phyloP scores from a whole-genome alignment of 2,888 invertebrate genomes.

The Autographa gamma region DNA sequence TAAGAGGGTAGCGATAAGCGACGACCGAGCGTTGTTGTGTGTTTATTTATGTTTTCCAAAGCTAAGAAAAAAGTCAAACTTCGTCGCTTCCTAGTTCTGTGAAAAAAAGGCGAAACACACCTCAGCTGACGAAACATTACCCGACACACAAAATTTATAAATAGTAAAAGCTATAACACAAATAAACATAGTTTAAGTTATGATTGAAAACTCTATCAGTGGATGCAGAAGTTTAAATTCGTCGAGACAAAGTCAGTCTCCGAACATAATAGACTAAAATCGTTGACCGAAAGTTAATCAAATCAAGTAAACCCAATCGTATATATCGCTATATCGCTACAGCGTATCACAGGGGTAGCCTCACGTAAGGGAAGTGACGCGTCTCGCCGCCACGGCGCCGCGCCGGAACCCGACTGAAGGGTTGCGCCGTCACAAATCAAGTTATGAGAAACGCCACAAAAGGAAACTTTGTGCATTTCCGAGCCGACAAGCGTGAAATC shows the following conservation, averaged over 20 bases:
- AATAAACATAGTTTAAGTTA: not conserved
- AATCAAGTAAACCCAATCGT: slow-evolving; percentile 1
- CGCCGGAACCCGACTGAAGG: slow-evolving; percentile 85
- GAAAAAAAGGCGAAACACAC: too few species aligned
- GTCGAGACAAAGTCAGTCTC: not conserved
- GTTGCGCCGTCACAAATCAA: slow-evolving; percentile 89
- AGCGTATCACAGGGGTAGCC: slow-evolving; percentile 36
- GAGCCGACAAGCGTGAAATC: slow-evolving; percentile 86
- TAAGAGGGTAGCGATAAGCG: slow-evolving; percentile 10
- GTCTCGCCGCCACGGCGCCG: slow-evolving; percentile 87
- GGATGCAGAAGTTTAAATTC: not conserved
- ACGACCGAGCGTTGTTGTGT: not conserved
- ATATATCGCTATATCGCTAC: slow-evolving; percentile 39
- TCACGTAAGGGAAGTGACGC: slow-evolving; percentile 77
- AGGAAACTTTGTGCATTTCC: slow-evolving; percentile 89
- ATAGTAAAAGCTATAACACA: too few species aligned
- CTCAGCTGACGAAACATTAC: too few species aligned
- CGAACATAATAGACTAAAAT: not conserved
- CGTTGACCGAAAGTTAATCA: not conserved
- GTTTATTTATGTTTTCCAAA: too few species aligned
- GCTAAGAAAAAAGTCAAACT: too few species aligned
- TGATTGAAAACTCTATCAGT: not conserved
- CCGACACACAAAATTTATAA: too few species aligned
- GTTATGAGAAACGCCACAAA: slow-evolving; percentile 88
- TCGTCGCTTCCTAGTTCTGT: too few species aligned